Evolutionary conservation across 2,888 invertebrate species (phyloP).

Genomic region (Nasonia oneida): DNA sequence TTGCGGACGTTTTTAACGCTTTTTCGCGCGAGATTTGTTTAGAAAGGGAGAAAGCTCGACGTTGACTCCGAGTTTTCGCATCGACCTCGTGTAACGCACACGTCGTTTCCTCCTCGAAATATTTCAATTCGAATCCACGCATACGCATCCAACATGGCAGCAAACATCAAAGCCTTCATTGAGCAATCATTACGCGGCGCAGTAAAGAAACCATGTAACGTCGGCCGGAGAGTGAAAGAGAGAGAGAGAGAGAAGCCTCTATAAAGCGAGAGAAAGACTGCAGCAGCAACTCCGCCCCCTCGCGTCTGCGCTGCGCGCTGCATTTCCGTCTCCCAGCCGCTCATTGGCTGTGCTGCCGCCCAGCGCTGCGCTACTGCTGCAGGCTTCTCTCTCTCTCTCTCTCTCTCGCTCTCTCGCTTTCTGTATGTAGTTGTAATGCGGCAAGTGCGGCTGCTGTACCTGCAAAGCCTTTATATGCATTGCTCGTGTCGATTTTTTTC

Average conservation of each 20-base stretch:
- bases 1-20: neutral
- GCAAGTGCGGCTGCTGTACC: neutral
- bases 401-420: neutral
- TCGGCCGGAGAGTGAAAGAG: neutral
- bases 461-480: neutral
- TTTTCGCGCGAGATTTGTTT: too few relatives aligned
- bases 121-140: neutral
- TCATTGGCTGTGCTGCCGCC: constrained; percentile 42
- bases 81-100: too few relatives aligned
- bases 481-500: neutral
- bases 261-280: constrained; percentile 25
- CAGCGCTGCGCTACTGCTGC: neutral
- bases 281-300: constrained; percentile 53
- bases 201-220: constrained; percentile 8
- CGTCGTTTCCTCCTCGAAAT: too few relatives aligned
- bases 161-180: constrained; percentile 10
- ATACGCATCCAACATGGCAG: neutral
- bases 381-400: neutral
- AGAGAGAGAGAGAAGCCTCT: constrained; percentile 1
- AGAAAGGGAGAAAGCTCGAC: neutral
- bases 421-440: neutral
- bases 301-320: constrained; percentile 56
- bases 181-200: neutral
- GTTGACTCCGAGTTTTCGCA: neutral
- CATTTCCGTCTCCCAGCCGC: constrained; percentile 37